Evolutionary conservation across 2,888 invertebrate genomes (phyloP).

Genomic region (Synergus gifuensis): DNA sequence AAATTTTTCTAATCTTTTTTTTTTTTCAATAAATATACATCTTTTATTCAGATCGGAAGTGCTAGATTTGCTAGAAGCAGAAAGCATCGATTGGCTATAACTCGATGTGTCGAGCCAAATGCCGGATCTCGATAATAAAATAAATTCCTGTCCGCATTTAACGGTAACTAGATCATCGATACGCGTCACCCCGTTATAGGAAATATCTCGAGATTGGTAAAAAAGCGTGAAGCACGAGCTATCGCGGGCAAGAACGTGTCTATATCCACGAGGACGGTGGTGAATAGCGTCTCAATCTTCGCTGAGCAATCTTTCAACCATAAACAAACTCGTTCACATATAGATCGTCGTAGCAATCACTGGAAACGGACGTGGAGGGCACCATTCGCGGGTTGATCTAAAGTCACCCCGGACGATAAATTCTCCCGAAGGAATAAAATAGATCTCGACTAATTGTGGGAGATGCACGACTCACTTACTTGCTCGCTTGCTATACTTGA

Average conservation of each 20-base stretch:
- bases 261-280: slow-evolving; percentile 57
- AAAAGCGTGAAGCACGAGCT: slow-evolving; percentile 39
- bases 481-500: slow-evolving; percentile 53
- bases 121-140: slow-evolving; percentile 38
- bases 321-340: slow-evolving; percentile 66
- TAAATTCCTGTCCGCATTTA: slow-evolving; percentile 40
- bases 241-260: slow-evolving; percentile 25
- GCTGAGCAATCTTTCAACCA: slow-evolving; percentile 62
- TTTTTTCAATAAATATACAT: not conserved
- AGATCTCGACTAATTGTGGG: slow-evolving; percentile 77
- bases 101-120: slow-evolving; percentile 28
- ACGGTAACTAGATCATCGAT: slow-evolving; percentile 41
- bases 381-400: slow-evolving; percentile 64
- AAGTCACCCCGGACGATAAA: slow-evolving; percentile 74
- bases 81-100: slow-evolving; percentile 16
- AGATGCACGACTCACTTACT: slow-evolving; percentile 76
- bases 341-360: slow-evolving; percentile 47
- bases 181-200: slow-evolving; percentile 40
- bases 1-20: too few species aligned
- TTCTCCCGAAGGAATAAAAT: slow-evolving; percentile 74
- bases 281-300: slow-evolving; percentile 71
- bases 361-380: slow-evolving; percentile 45
- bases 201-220: slow-evolving; percentile 34
- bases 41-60: not conserved
- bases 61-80: not conserved